Evolutionary conservation across 2,888 invertebrate genomes (phyloP), one percentile per base, ranked within the genome.

Genomic region (Noctuana brunneofusca): DNA sequence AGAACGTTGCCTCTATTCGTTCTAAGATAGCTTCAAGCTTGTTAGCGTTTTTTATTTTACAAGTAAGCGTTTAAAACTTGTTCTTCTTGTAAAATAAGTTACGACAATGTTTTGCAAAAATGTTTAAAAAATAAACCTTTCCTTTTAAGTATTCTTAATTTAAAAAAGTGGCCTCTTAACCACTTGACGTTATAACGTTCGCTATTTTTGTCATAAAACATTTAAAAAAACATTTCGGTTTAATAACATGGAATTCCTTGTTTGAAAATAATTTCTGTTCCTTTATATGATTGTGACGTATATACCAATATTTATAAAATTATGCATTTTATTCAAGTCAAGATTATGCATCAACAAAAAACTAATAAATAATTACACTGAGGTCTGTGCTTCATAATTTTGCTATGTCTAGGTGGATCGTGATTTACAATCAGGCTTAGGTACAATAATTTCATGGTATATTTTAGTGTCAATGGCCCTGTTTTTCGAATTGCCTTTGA

Each of bases 41-140:
- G 62, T 62, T 62, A 62, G 62, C 49, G 41, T 49, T 62, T 62
- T 62, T 62, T 56, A 55, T 62, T 62, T 62, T 56, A 55, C 54
- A 30, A 53, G 32, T 54, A 48, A 55, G 27, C 55, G 16, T 41
- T 27, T 49, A 14, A 62, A 55, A 49, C 55, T 38, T 41, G 62
- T 62, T 62, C 3, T 62, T 55, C 6, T 55, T 54, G 38, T 50
- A 52, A 43, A 43, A 43, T 27, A 52, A 41, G 32, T 14, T 18
- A 18, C 8, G 11, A 18, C 3, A 8, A 20, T 18, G 20, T 20
- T 50, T 1, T 27, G 3, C 2, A 12, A 12, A 30, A 46, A 24
- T 32, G 9, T 24, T 24, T 12, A 12, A 27, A 49, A 22, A 20
- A 24, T n/a, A 48, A 48, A 18, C n/a, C 1, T 9, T 35, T n/a